Conservation (phyloP, 2,113 vertebrate species). For the Cottus gobio region DNA sequence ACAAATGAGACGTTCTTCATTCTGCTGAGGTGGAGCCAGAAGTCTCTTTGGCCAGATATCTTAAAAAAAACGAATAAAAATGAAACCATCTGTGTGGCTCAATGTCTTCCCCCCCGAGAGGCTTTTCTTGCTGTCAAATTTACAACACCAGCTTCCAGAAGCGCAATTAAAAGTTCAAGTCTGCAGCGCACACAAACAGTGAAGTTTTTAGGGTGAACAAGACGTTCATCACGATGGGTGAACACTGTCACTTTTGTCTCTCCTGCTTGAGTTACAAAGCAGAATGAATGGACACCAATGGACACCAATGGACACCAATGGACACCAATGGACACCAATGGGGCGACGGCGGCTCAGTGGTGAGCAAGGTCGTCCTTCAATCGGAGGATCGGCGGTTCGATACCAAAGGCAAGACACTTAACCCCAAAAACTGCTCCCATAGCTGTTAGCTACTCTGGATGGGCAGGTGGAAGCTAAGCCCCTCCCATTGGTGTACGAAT, state of each 20-base stretch:
- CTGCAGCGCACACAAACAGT: too few relatives aligned
- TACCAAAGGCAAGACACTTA: too few relatives aligned
- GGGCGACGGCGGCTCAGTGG: too few relatives aligned
- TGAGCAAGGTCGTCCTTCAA: too few relatives aligned
- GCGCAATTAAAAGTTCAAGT: neutral
- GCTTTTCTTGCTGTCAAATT: neutral
- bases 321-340: too few relatives aligned
- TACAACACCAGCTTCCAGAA: neutral
- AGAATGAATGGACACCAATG: neutral
- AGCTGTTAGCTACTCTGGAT: too few relatives aligned
- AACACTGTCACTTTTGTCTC: neutral
- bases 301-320: too few relatives aligned
- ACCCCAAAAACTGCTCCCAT: too few relatives aligned
- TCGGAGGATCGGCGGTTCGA: too few relatives aligned
- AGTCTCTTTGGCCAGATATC: neutral
- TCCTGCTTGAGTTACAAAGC: neutral
- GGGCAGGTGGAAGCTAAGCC: too few relatives aligned
- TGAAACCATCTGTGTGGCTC: neutral
- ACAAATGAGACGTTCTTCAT: neutral
- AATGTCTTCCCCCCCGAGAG: neutral
- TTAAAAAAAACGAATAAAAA: neutral
- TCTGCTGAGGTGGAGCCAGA: neutral
- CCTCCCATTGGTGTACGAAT: too few relatives aligned
- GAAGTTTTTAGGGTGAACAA: neutral
- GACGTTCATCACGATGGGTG: neutral